phyloP scores from a whole-genome alignment of 1,140 invertebrate genomes.

The Drosophila kanapiae region DNA sequence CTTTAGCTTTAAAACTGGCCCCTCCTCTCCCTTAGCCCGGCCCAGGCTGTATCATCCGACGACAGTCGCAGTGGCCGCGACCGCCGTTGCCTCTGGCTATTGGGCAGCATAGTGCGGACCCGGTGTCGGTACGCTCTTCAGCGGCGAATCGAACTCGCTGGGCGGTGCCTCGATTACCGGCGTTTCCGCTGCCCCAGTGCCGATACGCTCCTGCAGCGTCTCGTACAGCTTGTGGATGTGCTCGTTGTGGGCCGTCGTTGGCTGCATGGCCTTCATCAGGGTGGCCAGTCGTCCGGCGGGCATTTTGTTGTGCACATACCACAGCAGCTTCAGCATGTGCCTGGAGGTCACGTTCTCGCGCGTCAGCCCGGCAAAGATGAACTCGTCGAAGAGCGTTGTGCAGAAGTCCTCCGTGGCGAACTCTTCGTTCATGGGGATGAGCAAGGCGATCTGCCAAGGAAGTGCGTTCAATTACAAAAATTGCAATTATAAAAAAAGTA shows the following conservation, averaged over 20 bases:
- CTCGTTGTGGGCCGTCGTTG: slow-evolving; percentile 93
- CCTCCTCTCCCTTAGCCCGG: not conserved
- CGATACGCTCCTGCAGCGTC: slow-evolving; percentile 92
- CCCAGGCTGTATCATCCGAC: slow-evolving; percentile 33
- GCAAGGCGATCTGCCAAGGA: slow-evolving; percentile 89
- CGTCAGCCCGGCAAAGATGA: slow-evolving; percentile 95
- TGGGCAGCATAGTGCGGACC: slow-evolving; percentile 88
- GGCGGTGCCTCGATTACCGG: slow-evolving; percentile 86
- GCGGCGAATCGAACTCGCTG: slow-evolving; percentile 88
- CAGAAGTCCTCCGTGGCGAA: slow-evolving; percentile 98
- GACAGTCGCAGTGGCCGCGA: slow-evolving; percentile 38
- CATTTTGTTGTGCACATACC: slow-evolving; percentile 96
- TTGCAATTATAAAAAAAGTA: not conserved
- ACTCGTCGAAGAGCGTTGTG: slow-evolving; percentile 98
- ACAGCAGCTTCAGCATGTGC: slow-evolving; percentile 96
- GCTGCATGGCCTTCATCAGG: slow-evolving; percentile 94
- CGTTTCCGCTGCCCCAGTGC: slow-evolving; percentile 88
- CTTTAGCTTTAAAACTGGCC: not conserved
- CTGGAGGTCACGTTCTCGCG: slow-evolving; percentile 95
- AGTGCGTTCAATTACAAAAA: not conserved
- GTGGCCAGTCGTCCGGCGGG: slow-evolving; percentile 92
- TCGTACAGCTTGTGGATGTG: slow-evolving; percentile 93
- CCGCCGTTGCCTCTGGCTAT: slow-evolving; percentile 58
- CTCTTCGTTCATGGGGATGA: slow-evolving; percentile 96
- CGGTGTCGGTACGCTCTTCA: slow-evolving; percentile 94